A percentile compares a stretch with the other conserved stretches of the same genome.
These are phyloP conservation scores for Zophobas atratus DNA, from an alignment of 1,140 invertebrate genomes.

Conservation along the genomic window DNA sequence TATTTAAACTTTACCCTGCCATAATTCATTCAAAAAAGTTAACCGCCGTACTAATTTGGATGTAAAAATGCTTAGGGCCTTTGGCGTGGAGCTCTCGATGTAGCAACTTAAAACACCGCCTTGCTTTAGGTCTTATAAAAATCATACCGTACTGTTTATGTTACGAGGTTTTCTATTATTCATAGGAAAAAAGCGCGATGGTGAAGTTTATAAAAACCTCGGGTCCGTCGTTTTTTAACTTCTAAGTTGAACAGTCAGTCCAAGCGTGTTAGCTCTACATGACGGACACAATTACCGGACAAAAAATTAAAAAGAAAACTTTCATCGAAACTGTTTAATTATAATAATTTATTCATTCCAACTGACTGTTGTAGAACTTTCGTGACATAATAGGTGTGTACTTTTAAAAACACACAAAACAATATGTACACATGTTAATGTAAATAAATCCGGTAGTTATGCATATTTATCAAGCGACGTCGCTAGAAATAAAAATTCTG, in stretches of 20 bases:
- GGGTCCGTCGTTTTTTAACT: constrained; percentile 10
- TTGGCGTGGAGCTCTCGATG: background rate
- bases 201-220: constrained; percentile 25
- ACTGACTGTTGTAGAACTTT: no score
- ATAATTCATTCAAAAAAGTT: constrained; percentile 6
- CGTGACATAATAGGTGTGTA: no score
- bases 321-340: no score
- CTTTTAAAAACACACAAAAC: no score
- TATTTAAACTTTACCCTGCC: background rate
- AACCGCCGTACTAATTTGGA: constrained; percentile 17
- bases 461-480: no score
- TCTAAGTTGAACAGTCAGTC: background rate
- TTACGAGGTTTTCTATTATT: constrained; percentile 39
- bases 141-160: constrained; percentile 20
- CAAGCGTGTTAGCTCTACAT: background rate
- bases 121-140: constrained; percentile 28
- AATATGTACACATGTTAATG: no score
- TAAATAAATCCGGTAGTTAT: no score
- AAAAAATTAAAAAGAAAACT: no score
- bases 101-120: constrained; percentile 24
- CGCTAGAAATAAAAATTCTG: no score
- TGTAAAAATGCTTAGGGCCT: constrained; percentile 19
- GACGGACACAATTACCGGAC: no score
- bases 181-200: constrained; percentile 20
- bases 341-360: no score